Base-by-base conservation (phyloP, 2,888 invertebrate genomes). In the Drosophila nr. medialis region DNA sequence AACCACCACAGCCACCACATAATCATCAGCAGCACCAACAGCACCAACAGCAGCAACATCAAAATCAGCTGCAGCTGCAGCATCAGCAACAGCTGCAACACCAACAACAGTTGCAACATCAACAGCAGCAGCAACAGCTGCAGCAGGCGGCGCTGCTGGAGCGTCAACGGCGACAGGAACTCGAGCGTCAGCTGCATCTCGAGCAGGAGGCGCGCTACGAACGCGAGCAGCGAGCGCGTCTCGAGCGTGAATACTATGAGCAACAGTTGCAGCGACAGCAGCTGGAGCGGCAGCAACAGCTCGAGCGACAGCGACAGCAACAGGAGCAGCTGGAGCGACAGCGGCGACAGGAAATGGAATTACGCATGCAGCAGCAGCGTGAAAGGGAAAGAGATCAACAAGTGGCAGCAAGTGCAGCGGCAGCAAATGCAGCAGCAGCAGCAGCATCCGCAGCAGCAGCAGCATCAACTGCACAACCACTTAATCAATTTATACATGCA, bases 401-500 rank as follows among this genome's bases (percentile, higher is more conserved):
- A 59, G 2, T 62, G 63, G 3, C 56, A 49, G 13, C 50, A 67
- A 32, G 38, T 40, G 10, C 60, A 55, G 49, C 51, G 48, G 59
- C 71, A n/a, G 94, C 95, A 34, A 42, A 11, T 21, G 42, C 54
- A 11, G 36, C 27, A 18, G 24, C 51, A 18, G 59, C 71, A n/a
- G 59, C 71, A 18, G 94, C 95, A 32, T 32, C 58, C 0, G 42
- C 59, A 10, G 36, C 54, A 24, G 18, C 50, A 36, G 32, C 27
- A 40, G 38, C 56, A 30, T 34, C 51, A 42, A 49, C 73, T 27
- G 93, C 53, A 94, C 95, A 95, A 13, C 92, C 94, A 40, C 72
- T 96, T 0, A 96, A 96, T 90, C 95, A 96, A 81, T 96, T 96
- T 86, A 96, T 95, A 30, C 96, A 96, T 90, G 96, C 96, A 0